Conservation (phyloP, 2,797 vertebrate genomes). For the Sebastes jordani region DNA sequence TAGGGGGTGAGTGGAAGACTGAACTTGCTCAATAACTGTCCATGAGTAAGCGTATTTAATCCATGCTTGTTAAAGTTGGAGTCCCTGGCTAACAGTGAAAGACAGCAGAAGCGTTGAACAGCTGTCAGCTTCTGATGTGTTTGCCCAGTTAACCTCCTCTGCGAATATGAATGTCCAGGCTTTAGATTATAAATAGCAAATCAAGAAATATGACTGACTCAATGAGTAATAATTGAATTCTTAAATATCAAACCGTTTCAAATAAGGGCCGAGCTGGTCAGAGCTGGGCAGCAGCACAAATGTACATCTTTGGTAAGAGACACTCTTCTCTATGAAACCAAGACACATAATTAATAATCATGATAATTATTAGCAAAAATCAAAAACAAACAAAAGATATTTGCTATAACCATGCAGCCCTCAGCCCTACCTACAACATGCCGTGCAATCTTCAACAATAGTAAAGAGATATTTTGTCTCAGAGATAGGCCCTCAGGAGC, state of each 20-base stretch:
- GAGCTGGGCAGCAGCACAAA: neutral
- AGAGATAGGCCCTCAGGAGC: neutral
- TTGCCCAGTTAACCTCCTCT: neutral
- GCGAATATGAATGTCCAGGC: neutral
- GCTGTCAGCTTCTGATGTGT: neutral
- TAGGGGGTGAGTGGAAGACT: neutral
- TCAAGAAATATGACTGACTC: neutral
- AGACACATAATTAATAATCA: neutral
- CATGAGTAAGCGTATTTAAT: neutral
- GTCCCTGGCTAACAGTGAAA: neutral
- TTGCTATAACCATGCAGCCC: neutral
- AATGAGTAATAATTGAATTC: neutral
- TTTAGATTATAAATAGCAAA: neutral
- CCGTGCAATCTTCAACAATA: neutral
- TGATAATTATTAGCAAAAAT: neutral
- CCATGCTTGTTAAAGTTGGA: neutral
- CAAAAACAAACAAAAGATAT: neutral
- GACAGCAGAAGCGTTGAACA: neutral
- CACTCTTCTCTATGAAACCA: neutral
- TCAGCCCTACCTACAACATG: neutral
- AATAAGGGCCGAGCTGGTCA: neutral
- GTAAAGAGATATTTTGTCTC: neutral
- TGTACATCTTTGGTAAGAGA: neutral
- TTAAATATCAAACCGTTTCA: neutral
- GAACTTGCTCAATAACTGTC: neutral